Base-by-base conservation (phyloP, 2,797 vertebrate genomes). In the Scolopax rusticola region DNA sequence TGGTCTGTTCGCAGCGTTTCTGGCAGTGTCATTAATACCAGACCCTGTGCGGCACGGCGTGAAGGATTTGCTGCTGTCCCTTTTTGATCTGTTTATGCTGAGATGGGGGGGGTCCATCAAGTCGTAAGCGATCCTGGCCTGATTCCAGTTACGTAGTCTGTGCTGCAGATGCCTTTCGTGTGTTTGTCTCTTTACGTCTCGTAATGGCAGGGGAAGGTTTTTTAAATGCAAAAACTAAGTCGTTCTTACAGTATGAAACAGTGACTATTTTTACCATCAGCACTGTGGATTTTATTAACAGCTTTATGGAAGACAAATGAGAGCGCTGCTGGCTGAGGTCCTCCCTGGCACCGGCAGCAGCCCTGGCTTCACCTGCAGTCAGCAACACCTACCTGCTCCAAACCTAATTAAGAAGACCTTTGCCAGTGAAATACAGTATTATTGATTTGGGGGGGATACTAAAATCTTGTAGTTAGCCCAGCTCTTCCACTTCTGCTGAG, bases 51-150 rank as follows among this genome's bases (percentile, higher is more conserved):
- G 3, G 64, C 77, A 71, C 30, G 79, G 33, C 3, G 0, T 78
- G 87, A 87, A 85, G 89, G 84, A 69, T 90, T 84, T 95, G 90
- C 75, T 90, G 60, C 79, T 92, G 68, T 93, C 61, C 60, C 60
- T 81, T 90, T 92, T 78, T 87, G 65, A 41, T 56, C 25, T 24
- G n/a, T 75, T 83, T 95, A 41, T 53, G 27, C 43, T 64, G 69
- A 77, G 65, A 61, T 48, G 33, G 33, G 53, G 53, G 38, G 70
- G 59, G 36, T 36, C 90, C 70, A 89, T 68, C 40, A 47, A 69
- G 30, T 76, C 79, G 56, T 65, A 87, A 95, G 56, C 61, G 48
- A 56, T 78, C 56, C 60, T 61, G 57, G 64, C 47, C 87, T 87
- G 45, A 84, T 77, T 92, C 80, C 89, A 90, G 1, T 80, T 81